Percentiles rank a stretch among this genome's conserved stretches.
Conservation (phyloP, 2,888 invertebrate genomes). For the Drosophila peninsularis region DNA sequence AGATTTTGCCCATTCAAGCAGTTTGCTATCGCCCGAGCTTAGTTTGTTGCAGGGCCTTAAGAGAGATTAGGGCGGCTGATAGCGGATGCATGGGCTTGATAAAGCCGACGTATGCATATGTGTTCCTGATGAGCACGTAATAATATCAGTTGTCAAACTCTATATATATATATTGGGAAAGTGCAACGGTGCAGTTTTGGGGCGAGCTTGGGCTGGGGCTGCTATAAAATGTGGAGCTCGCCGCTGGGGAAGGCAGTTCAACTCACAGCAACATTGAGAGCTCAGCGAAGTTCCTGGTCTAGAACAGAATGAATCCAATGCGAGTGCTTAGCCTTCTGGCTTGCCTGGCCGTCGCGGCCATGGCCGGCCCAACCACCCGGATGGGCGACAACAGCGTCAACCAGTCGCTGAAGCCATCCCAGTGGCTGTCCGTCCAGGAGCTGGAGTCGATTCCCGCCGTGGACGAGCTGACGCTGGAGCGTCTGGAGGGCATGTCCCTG, state of each 20-base stretch:
- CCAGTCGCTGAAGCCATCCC: conserved; percentile 67
- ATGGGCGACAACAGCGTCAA: conserved; percentile 46
- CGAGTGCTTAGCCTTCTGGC: conserved; percentile 70
- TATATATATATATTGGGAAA: conserved; percentile 12
- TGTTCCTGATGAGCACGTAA: too few relatives aligned
- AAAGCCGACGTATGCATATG: conserved; percentile 8
- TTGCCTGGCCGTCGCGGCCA: conserved; percentile 60
- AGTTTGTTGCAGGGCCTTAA: conserved; percentile 21
- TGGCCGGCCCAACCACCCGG: conserved; percentile 51
- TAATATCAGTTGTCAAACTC: too few relatives aligned
- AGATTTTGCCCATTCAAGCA: conserved; percentile 14
- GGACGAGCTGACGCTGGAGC: conserved; percentile 68
- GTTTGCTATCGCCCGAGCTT: conserved; percentile 21
- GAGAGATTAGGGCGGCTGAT: neutral
- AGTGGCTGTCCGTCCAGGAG: conserved; percentile 73
- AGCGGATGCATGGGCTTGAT: conserved; percentile 2
- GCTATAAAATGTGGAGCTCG: conserved; percentile 46
- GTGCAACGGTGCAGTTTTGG: conserved; percentile 35
- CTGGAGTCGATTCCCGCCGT: conserved; percentile 76
- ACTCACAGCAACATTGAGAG: conserved; percentile 48
- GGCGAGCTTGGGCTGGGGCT: neutral
- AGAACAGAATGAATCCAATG: conserved; percentile 73
- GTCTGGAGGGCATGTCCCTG: conserved; percentile 73
- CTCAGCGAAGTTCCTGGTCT: conserved; percentile 24
- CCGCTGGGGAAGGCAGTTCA: conserved; percentile 62